A percentile compares a stretch with the other conserved stretches of the same genome.
phyloP scores from a whole-genome alignment of 2,797 vertebrate species.

The Pygocentrus nattereri region DNA sequence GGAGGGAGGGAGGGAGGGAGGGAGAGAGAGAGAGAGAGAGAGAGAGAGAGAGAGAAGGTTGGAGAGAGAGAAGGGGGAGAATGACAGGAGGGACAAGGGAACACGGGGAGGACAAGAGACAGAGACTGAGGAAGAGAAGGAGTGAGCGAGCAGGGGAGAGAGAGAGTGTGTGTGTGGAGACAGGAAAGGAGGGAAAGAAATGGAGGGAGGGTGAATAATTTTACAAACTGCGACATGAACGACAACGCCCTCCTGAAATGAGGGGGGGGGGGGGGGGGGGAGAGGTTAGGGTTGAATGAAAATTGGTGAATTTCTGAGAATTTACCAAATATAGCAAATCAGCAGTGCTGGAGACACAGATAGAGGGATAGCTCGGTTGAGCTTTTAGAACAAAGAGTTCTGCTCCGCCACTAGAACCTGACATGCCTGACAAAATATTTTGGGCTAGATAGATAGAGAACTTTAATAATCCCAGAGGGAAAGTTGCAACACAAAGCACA shows the following conservation, averaged over 20 bases:
- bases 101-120: slow-evolving; percentile 24
- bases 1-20: slow-evolving; percentile 36
- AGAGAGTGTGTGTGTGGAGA: slow-evolving; percentile 27
- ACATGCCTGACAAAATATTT: too few relatives aligned
- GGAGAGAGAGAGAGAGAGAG: slow-evolving; percentile 4
- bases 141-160: slow-evolving; percentile 2
- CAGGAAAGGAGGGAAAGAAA: slow-evolving; percentile 26
- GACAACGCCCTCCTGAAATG: slow-evolving; percentile 5
- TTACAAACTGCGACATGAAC: slow-evolving; percentile 51
- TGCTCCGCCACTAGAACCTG: too few relatives aligned
- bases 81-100: slow-evolving; percentile 17
- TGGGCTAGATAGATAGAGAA: too few relatives aligned
- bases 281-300: not conserved
- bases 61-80: slow-evolving; percentile 27
- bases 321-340: not conserved
- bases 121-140: not conserved
- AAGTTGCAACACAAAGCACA: too few relatives aligned
- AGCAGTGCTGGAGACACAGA: not conserved
- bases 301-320: not conserved
- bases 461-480: too few relatives aligned
- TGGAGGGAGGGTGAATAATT: slow-evolving; percentile 25
- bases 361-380: too few relatives aligned
- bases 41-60: too few relatives aligned
- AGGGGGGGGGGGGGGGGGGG: not conserved
- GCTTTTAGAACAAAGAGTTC: too few relatives aligned